Evolutionary conservation across 1,140 invertebrate genomes (phyloP), one percentile per base, ranked within the genome.

Genomic region (Stegodyphus mimosarum): DNA sequence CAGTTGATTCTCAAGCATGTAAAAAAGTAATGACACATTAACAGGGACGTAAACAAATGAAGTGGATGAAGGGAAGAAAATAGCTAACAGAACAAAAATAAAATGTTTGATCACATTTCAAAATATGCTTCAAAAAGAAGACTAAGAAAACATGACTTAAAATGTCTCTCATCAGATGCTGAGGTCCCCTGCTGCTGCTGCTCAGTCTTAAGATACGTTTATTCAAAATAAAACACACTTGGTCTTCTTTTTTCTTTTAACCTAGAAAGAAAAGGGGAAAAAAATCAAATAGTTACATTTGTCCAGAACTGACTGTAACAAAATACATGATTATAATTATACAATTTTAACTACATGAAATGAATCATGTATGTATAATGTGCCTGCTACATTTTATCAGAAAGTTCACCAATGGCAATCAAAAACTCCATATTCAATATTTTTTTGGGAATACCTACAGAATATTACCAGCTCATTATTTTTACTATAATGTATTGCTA

Each of bases 221-320:
- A 33, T 83, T 88, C 87, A 89, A 66, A 89, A 76, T 52, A 89
- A 70, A 71, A 87, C 70, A 86, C 89, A 89, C 53, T 86, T 89
- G 52, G 88, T 89, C 86, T 90, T 89, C 87, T 91, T 91, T 87
- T 90, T 91, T 80, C 90, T 90, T 86, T 91, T 91, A 55, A 90
- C 87, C 83, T 85, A 55, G 17, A 85, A 85, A 49, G 77, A 63
- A 52, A 63, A n/a, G n/a, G 33, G 33, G 33, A 33, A 3, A 3
- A 33, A 1, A 1, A 33, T 33, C 1, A 33, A 33, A 33, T 33
- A 33, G 33, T 33, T 33, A 33, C 3, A 33, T 33, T 33, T 33
- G 33, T 1, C 33, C 33, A 33, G 33, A 33, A 33, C 33, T 33
- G 33, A 33, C 33, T 33, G 33, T 3, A 33, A 1, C 33, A 33